phyloP scores from a whole-genome alignment of 2,888 invertebrate species.

The Melinopterus prodromus region DNA sequence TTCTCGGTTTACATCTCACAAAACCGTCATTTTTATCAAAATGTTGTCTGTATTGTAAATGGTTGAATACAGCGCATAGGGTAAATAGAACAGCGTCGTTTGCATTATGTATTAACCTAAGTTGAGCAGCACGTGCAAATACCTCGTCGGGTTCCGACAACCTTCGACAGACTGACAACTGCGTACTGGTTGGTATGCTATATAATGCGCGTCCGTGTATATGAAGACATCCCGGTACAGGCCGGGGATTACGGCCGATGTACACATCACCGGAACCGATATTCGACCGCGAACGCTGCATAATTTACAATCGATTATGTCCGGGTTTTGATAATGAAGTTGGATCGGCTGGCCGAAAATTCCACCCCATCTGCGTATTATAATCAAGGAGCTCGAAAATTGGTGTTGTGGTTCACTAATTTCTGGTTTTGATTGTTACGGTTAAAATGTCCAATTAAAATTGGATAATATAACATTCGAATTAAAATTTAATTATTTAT shows the following conservation, averaged over 20 bases:
- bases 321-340: not conserved
- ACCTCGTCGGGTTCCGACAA: constrained; percentile 28
- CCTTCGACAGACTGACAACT: constrained; percentile 16
- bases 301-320: not conserved
- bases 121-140: constrained; percentile 45
- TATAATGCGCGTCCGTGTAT: not conserved
- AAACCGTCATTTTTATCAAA: no score
- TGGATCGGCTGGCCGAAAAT: not conserved
- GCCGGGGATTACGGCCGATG: not conserved
- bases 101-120: constrained; percentile 47
- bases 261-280: not conserved
- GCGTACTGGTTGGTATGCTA: not conserved
- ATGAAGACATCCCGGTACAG: not conserved
- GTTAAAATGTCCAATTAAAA: no score
- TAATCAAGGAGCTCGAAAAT: no score
- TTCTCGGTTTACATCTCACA: no score
- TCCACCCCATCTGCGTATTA: no score
- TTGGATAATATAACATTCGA: no score
- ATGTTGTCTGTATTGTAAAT: not conserved
- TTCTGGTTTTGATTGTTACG: no score
- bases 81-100: constrained; percentile 26
- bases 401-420: no score
- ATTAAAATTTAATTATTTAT: no score
- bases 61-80: not conserved
- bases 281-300: not conserved